Percentiles rank a stretch among this genome's conserved stretches.
Evolutionary conservation across 2,797 vertebrate genomes (phyloP).

Genomic region (Clarias pachynema): DNA sequence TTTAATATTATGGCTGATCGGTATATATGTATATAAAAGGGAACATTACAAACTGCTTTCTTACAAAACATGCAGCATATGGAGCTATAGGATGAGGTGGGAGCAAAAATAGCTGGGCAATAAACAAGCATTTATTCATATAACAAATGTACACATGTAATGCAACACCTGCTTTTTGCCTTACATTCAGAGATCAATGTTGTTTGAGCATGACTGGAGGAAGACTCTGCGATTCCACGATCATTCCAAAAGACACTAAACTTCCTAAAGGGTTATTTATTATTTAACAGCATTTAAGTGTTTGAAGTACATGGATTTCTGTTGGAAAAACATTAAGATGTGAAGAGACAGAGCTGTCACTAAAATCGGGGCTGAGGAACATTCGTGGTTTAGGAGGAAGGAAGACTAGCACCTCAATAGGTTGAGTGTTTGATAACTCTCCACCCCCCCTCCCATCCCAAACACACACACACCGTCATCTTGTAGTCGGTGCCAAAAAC

Average conservation of each 20-base stretch:
- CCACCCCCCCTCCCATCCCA: not conserved
- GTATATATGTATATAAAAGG: not conserved
- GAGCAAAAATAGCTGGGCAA: not conserved
- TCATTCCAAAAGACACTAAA: conserved; percentile 27
- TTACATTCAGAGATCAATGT: conserved; percentile 57
- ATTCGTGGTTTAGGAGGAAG: conserved; percentile 39
- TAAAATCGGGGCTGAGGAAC: conserved; percentile 29
- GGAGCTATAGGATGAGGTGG: not conserved
- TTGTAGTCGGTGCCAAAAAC: not conserved
- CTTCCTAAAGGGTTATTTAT: not conserved
- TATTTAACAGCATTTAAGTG: conserved; percentile 23
- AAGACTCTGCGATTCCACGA: conserved; percentile 51
- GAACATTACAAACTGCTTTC: not conserved
- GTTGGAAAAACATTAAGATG: not conserved
- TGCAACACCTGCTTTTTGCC: conserved; percentile 23
- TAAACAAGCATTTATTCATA: conserved; percentile 23
- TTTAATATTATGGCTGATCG: too few species aligned
- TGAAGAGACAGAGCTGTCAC: conserved; percentile 7
- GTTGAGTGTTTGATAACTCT: not conserved
- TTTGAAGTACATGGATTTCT: conserved; percentile 11
- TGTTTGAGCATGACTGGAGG: conserved; percentile 37
- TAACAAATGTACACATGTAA: not conserved
- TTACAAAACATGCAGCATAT: conserved; percentile 25
- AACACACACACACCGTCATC: not conserved
- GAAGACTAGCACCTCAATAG: conserved; percentile 28